phyloP scores from a whole-genome alignment of 2,113 vertebrate genomes.

The Calonectris borealis region DNA sequence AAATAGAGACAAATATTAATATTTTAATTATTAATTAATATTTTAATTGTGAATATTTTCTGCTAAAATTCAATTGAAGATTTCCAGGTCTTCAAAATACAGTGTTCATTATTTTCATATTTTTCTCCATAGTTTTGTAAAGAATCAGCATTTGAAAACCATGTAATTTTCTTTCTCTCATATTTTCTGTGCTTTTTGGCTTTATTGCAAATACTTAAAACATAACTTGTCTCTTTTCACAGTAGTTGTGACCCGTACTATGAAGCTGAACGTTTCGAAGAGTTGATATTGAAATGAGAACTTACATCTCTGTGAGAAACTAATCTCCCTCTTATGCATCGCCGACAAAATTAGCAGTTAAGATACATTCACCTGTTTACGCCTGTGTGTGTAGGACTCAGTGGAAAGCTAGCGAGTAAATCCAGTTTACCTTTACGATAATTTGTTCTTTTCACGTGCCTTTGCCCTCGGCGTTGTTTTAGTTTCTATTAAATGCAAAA shows the following conservation, averaged over 20 bases:
- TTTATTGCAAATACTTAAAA: neutral
- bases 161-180: neutral
- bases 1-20: neutral
- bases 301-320: neutral
- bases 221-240: neutral
- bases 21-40: neutral
- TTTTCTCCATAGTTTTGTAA: neutral
- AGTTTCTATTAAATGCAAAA: neutral
- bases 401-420: neutral
- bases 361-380: neutral
- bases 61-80: neutral
- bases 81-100: neutral
- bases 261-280: neutral
- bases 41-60: neutral
- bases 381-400: fast-evolving
- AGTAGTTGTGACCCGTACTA: neutral
- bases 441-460: neutral
- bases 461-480: neutral
- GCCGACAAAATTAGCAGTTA: neutral
- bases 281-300: neutral
- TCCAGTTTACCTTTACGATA: neutral
- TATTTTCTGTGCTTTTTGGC: neutral
- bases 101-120: neutral
- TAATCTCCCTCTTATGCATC: neutral
- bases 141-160: neutral